Conservation (phyloP, 2,797 vertebrate species). For the Columba guinea region DNA sequence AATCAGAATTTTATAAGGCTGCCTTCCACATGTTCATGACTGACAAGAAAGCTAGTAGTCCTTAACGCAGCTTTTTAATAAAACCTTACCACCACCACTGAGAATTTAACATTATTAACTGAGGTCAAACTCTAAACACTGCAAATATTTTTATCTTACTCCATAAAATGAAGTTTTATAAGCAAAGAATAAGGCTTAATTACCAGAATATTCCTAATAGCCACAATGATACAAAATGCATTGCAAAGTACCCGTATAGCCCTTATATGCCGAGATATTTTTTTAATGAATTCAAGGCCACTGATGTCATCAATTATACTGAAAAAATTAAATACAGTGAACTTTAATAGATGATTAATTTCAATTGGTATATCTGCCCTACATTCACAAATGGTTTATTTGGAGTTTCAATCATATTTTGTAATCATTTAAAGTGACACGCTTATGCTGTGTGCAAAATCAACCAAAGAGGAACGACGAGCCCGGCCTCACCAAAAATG, state of each 20-base stretch:
- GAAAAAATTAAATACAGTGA: background rate
- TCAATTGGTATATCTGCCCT: background rate
- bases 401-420: background rate
- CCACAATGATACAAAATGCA: background rate
- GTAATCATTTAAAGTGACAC: background rate
- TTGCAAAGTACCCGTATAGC: background rate
- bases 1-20: background rate
- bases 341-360: background rate
- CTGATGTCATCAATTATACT: background rate
- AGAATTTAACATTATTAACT: slow-evolving; percentile 3
- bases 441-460: background rate
- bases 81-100: background rate
- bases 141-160: background rate
- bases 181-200: background rate
- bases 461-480: background rate
- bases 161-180: background rate
- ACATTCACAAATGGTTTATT: background rate
- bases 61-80: slow-evolving; percentile 14
- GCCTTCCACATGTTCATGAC: background rate
- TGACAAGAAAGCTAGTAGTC: background rate
- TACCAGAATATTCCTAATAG: slow-evolving; percentile 1
- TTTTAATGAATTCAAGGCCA: slow-evolving; percentile 30
- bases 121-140: background rate
- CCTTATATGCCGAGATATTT: background rate
- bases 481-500: background rate